Evolutionary conservation across 2,888 invertebrate genomes (phyloP).

Genomic region (Folsomia candida): DNA sequence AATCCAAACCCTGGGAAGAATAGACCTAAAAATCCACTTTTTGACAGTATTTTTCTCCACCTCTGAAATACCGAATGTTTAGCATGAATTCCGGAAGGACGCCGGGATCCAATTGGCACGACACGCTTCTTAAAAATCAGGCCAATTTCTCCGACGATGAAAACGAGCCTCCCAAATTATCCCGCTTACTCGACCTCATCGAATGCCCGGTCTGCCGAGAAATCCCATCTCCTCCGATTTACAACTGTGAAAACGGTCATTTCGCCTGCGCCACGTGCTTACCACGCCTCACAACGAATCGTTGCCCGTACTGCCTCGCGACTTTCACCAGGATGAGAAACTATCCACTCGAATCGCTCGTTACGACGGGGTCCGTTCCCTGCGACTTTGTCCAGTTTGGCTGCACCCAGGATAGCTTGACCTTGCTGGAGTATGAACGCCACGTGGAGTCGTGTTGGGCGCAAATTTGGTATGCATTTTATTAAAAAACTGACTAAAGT

Average conservation of each 20-base stretch:
- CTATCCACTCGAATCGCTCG: slow-evolving; percentile 34
- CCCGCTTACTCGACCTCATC: too few species aligned
- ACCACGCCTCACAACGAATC: slow-evolving; percentile 18
- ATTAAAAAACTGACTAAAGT: too few species aligned
- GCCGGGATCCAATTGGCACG: too few species aligned
- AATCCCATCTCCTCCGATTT: slow-evolving; percentile 33
- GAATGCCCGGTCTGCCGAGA: slow-evolving; percentile 41
- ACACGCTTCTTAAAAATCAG: too few species aligned
- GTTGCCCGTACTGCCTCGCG: slow-evolving; percentile 32
- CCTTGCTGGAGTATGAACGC: slow-evolving; percentile 32
- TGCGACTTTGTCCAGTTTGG: slow-evolving; percentile 32
- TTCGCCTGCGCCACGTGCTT: slow-evolving; percentile 28
- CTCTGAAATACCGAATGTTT: too few species aligned
- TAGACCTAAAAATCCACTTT: too few species aligned
- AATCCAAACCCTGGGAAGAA: too few species aligned
- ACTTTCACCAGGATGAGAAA: slow-evolving; percentile 38
- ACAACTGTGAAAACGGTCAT: slow-evolving; percentile 40
- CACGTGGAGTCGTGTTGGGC: slow-evolving; percentile 31
- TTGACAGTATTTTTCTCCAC: too few species aligned
- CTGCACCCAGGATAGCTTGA: slow-evolving; percentile 23
- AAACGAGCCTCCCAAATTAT: not conserved
- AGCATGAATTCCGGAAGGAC: too few species aligned
- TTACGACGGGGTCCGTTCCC: slow-evolving; percentile 18
- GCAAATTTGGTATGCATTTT: not conserved
- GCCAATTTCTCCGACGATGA: not conserved